phyloP scores from a whole-genome alignment of 2,113 vertebrate species.

The Crypturellus undulatus region DNA sequence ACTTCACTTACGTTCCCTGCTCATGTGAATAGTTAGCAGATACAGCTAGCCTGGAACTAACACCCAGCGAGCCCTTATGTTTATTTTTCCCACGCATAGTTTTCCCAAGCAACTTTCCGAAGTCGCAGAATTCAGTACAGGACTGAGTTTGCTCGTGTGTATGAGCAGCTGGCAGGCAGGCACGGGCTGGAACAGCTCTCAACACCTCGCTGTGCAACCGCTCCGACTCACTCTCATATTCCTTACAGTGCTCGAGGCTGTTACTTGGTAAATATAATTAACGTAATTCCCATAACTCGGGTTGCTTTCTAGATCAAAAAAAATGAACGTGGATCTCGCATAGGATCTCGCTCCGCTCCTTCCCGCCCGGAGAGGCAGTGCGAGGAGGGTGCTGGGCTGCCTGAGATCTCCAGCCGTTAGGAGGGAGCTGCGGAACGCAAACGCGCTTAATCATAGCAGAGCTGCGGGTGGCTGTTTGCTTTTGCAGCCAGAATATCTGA shows the following conservation, averaged over 20 bases:
- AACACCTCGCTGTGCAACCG: background rate
- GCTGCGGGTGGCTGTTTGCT: background rate
- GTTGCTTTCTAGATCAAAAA: conserved; percentile 12
- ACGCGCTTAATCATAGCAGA: background rate
- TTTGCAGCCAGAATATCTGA: background rate
- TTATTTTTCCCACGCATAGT: background rate
- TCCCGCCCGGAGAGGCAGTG: background rate
- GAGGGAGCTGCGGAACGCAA: background rate
- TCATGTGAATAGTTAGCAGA: background rate
- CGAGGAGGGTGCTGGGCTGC: background rate
- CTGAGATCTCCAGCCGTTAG: conserved; percentile 8
- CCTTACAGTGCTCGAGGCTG: conserved; percentile 13
- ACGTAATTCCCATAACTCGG: conserved; percentile 14
- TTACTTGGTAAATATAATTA: conserved; percentile 47
- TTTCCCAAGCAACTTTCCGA: background rate
- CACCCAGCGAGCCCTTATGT: background rate
- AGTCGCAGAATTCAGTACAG: background rate
- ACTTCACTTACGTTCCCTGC: background rate
- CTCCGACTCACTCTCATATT: background rate
- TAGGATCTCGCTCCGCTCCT: background rate
- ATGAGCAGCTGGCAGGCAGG: background rate
- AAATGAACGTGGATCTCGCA: background rate
- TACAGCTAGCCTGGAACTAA: background rate
- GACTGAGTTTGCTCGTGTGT: background rate
- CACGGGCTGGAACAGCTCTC: background rate